Evolutionary conservation across 1,140 invertebrate genomes (phyloP).

Genomic region (Pogonognathellus flavescens): DNA sequence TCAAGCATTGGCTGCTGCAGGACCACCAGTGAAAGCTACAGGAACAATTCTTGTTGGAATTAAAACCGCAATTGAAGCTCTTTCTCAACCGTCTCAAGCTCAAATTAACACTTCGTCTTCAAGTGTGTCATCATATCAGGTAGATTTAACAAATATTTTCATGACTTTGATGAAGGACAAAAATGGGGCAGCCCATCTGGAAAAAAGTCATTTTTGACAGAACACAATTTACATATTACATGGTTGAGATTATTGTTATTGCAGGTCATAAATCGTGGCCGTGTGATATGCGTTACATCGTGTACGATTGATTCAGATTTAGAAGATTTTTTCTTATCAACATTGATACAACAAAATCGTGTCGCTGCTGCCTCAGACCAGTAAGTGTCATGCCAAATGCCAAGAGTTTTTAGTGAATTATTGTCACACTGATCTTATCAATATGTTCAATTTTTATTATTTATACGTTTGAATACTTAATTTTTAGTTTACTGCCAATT

Average conservation of each 20-base stretch:
- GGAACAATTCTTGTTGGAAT: conserved; percentile 74
- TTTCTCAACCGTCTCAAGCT: conserved; percentile 76
- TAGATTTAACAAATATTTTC: not conserved
- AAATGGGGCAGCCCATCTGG: too few relatives aligned
- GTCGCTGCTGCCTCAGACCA: conserved; percentile 76
- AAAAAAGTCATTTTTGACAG: too few relatives aligned
- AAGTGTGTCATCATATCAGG: not conserved
- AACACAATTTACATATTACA: too few relatives aligned
- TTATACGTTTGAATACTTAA: conserved; percentile 54
- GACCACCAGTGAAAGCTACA: conserved; percentile 74
- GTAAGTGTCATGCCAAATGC: conserved; percentile 70
- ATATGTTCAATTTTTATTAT: not conserved
- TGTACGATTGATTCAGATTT: conserved; percentile 85
- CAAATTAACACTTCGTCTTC: conserved; percentile 28
- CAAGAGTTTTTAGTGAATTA: conserved; percentile 65
- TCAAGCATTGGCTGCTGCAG: conserved; percentile 80
- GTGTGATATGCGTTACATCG: conserved; percentile 90
- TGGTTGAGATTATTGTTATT: not conserved
- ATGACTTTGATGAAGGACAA: not conserved
- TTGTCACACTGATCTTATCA: conserved; percentile 18
- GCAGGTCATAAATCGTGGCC: conserved; percentile 77
- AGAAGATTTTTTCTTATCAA: conserved; percentile 86
- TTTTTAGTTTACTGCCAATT: conserved; percentile 78
- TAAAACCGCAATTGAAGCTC: conserved; percentile 85
- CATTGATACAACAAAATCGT: conserved; percentile 84